Conservation (phyloP, 2,113 vertebrate genomes). For the Pardalotus punctatus region DNA sequence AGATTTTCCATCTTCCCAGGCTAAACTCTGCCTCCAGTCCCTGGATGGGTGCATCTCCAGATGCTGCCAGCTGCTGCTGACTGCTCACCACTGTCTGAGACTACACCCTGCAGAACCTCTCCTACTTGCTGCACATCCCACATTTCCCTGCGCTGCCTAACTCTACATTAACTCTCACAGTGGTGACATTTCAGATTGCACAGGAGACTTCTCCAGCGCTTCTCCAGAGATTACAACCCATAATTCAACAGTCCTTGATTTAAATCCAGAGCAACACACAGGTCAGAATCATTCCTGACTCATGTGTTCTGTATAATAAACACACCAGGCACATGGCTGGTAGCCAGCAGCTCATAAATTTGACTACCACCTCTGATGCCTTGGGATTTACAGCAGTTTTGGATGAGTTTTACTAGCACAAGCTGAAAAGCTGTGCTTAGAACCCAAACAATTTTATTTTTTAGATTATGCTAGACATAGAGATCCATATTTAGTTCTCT, state of each 20-base stretch:
- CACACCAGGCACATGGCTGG: background rate
- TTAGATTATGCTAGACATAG: background rate
- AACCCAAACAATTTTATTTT: background rate
- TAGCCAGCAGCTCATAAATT: background rate
- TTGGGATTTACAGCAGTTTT: background rate
- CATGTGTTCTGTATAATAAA: background rate
- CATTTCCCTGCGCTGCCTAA: background rate
- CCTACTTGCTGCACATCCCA: background rate
- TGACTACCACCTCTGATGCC: background rate
- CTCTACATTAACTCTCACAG: background rate
- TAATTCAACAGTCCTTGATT: background rate
- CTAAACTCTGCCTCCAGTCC: background rate
- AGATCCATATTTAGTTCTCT: background rate
- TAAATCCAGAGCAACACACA: background rate
- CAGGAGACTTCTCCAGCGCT: background rate
- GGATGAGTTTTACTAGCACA: accelerated
- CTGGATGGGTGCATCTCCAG: background rate
- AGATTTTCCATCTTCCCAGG: background rate
- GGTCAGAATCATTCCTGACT: background rate
- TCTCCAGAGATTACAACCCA: background rate
- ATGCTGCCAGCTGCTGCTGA: background rate
- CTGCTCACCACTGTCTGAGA: background rate
- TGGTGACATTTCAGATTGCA: background rate
- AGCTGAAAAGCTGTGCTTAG: background rate
- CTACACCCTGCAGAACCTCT: background rate